Percentiles rank a stretch among this genome's conserved stretches.
phyloP scores from a whole-genome alignment of 2,797 vertebrate species.

The Chaetodon trifasciatus region DNA sequence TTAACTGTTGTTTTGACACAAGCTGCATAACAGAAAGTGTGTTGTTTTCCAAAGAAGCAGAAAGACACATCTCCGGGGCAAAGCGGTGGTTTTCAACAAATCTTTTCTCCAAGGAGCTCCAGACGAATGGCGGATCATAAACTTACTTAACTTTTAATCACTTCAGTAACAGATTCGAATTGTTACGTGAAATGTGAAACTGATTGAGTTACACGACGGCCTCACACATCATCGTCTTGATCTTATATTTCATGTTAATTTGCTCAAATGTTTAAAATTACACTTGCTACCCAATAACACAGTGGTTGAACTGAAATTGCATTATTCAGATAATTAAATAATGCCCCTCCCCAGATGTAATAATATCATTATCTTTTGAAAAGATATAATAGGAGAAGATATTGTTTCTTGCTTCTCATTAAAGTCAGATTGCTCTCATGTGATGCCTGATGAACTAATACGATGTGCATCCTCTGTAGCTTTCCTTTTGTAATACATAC shows the following conservation, averaged over 20 bases:
- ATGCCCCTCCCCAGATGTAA: slow-evolving; percentile 21
- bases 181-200: slow-evolving; percentile 35
- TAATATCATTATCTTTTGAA: slow-evolving; percentile 29
- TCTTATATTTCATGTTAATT: slow-evolving; percentile 45
- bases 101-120: not conserved
- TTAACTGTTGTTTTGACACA: slow-evolving; percentile 55
- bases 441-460: slow-evolving; percentile 11
- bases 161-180: slow-evolving; percentile 29
- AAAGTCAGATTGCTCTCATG: slow-evolving; percentile 32
- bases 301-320: slow-evolving; percentile 26
- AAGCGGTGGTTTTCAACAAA: slow-evolving; percentile 26
- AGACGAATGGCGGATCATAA: not conserved
- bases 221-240: not conserved
- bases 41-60: slow-evolving; percentile 18
- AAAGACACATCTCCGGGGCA: slow-evolving; percentile 24
- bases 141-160: slow-evolving; percentile 22
- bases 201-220: slow-evolving; percentile 6
- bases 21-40: slow-evolving; percentile 14
- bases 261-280: slow-evolving; percentile 33
- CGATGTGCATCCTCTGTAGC: not conserved
- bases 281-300: not conserved
- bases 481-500: slow-evolving; percentile 6
- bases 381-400: slow-evolving; percentile 26
- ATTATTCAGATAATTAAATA: slow-evolving; percentile 40
- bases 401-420: slow-evolving; percentile 33